phyloP scores from a whole-genome alignment of 2,113 vertebrate species.

The Leucopsar rothschildi region DNA sequence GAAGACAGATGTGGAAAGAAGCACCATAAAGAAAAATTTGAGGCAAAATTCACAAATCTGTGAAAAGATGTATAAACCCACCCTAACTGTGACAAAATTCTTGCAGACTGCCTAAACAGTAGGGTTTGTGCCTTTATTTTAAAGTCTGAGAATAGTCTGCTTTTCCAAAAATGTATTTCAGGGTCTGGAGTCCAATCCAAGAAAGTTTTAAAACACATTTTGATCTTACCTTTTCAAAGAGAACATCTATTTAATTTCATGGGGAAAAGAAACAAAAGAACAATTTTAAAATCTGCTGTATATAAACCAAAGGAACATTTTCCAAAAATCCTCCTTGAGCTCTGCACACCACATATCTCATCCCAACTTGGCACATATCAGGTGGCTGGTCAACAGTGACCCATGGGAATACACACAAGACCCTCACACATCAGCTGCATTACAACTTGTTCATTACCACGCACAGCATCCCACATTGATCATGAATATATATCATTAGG shows the following conservation, averaged over 20 bases:
- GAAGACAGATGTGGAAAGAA: not conserved
- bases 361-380: constrained; percentile 42
- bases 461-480: constrained; percentile 55
- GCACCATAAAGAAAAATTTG: not conserved
- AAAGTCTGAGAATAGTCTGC: not conserved
- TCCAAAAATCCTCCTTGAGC: not conserved
- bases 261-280: not conserved
- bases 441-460: constrained; percentile 59
- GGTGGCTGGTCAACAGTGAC: constrained; percentile 26
- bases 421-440: constrained; percentile 53
- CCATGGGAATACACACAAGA: constrained; percentile 44
- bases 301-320: not conserved
- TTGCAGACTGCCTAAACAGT: not conserved
- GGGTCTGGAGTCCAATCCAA: not conserved
- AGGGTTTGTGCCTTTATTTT: not conserved
- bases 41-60: not conserved
- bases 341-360: not conserved
- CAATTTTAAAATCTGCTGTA: not conserved
- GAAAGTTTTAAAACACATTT: not conserved
- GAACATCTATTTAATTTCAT: not conserved
- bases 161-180: not conserved
- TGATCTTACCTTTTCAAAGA: not conserved
- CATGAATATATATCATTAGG: constrained; percentile 56
- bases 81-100: not conserved
- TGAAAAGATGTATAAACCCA: not conserved